Evolutionary conservation across 2,797 vertebrate genomes (phyloP).

Genomic region (Lerista edwardsae): DNA sequence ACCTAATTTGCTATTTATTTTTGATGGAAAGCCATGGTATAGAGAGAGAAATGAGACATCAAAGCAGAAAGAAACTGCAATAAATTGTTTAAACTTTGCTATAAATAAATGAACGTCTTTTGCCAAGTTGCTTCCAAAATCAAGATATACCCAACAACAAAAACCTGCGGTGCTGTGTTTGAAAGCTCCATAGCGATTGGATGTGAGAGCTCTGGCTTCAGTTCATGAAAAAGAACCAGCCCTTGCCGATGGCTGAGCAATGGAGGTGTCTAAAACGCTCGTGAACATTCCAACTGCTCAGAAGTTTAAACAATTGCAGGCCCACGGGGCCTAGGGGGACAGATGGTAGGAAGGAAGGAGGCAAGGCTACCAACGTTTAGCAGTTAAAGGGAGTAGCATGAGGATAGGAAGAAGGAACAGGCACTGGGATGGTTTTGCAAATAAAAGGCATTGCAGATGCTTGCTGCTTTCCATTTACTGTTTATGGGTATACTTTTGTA

Average conservation of each 20-base stretch:
- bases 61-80: no score
- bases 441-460: not conserved
- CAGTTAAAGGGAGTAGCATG: not conserved
- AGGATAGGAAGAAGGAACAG: not conserved
- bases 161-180: not conserved
- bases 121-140: not conserved
- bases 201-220: not conserved
- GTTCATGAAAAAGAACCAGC: not conserved
- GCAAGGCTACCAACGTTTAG: not conserved
- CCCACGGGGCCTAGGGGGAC: not conserved
- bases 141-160: not conserved
- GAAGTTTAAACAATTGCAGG: not conserved
- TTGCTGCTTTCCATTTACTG: not conserved
- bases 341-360: not conserved
- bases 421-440: not conserved
- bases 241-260: not conserved
- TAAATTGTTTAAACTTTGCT: no score
- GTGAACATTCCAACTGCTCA: not conserved
- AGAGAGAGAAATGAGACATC: no score
- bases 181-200: not conserved
- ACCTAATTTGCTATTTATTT: no score
- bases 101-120: no score
- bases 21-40: no score
- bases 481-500: not conserved
- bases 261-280: not conserved